Conservation (phyloP, 2,888 invertebrate genomes). For the Sabellastarte sp. region DNA sequence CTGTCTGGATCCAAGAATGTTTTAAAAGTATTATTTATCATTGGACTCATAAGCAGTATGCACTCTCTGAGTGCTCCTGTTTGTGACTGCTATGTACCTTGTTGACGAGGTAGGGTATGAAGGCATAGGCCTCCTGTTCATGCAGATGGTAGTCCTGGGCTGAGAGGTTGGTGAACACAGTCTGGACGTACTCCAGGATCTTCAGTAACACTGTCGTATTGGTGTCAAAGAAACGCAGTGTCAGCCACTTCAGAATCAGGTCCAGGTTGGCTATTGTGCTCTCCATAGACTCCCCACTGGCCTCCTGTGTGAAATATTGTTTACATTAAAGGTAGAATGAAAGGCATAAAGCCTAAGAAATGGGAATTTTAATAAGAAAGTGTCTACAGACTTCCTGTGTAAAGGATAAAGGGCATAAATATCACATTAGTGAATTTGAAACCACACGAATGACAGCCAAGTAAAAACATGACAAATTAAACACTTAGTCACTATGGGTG, state of each 20-base stretch:
- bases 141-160: constrained; percentile 78
- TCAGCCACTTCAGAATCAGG: constrained; percentile 93
- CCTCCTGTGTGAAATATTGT: neutral
- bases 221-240: constrained; percentile 95
- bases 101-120: constrained; percentile 89
- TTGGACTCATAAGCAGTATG: too few species aligned
- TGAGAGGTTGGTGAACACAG: constrained; percentile 78
- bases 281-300: constrained; percentile 51
- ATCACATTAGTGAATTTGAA: too few species aligned
- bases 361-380: too few species aligned
- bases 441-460: too few species aligned
- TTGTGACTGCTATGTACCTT: too few species aligned
- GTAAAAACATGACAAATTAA: too few species aligned
- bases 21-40: neutral
- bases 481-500: too few species aligned
- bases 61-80: neutral
- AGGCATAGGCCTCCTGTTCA: constrained; percentile 87
- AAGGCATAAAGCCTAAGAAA: too few species aligned
- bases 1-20: too few species aligned
- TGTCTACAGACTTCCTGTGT: too few species aligned
- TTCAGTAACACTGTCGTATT: constrained; percentile 95
- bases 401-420: too few species aligned
- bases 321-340: constrained; percentile 21
- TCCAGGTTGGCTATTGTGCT: constrained; percentile 88
- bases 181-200: constrained; percentile 86